Conservation (phyloP, 1,140 invertebrate genomes). For the Bombus waltoni region DNA sequence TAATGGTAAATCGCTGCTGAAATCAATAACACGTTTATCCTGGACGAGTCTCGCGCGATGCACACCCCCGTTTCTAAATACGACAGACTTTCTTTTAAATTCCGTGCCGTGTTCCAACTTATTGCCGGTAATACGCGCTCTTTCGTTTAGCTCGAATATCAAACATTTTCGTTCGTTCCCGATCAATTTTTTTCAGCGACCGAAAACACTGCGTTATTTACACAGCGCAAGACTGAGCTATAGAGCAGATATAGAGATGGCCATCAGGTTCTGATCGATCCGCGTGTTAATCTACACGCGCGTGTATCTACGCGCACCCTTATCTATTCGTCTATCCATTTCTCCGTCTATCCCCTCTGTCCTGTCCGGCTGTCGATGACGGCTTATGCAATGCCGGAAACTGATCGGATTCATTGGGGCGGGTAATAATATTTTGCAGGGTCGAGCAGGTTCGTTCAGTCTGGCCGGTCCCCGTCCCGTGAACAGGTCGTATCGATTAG, state of each 20-base stretch:
- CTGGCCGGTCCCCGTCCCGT: conserved; percentile 68
- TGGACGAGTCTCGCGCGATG: background rate
- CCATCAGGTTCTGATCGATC: background rate
- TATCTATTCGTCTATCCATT: conserved; percentile 50
- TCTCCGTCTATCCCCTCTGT: conserved; percentile 13
- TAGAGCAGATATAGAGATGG: background rate
- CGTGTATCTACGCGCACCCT: conserved; percentile 30
- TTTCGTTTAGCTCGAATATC: background rate
- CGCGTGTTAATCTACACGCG: conserved; percentile 18
- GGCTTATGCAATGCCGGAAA: conserved; percentile 78
- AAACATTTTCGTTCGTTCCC: background rate
- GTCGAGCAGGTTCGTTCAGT: conserved; percentile 78
- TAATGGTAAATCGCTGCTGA: background rate
- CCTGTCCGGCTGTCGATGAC: conserved; percentile 66
- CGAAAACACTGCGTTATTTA: background rate
- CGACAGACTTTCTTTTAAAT: too few relatives aligned
- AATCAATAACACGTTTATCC: background rate
- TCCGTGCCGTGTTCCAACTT: too few relatives aligned
- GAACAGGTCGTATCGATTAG: conserved; percentile 76
- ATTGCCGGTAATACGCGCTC: too few relatives aligned
- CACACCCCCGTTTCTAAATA: background rate
- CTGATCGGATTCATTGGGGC: conserved; percentile 78
- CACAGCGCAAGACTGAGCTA: background rate
- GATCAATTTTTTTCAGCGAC: background rate
- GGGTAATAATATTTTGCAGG: conserved; percentile 80